Evolutionary conservation across 1,140 invertebrate species (phyloP).

Genomic region (Marisa cornuarietis): DNA sequence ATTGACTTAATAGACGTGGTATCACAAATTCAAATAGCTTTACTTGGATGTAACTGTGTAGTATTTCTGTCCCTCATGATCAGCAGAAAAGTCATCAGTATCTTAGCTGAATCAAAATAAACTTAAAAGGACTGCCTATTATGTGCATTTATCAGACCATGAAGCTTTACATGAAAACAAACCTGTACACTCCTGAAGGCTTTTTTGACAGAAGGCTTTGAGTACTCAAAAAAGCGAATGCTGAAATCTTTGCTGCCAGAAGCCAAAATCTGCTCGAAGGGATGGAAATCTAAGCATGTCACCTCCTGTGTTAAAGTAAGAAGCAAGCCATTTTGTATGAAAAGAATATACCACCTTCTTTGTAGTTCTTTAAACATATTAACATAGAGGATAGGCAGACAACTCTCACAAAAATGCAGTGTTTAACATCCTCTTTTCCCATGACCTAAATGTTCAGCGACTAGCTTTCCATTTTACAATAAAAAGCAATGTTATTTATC

Average conservation of each 20-base stretch:
- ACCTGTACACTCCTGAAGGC: constrained; percentile 91
- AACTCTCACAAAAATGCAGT: too few species aligned
- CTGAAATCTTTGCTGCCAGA: constrained; percentile 94
- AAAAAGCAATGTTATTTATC: not conserved
- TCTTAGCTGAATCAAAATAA: too few species aligned
- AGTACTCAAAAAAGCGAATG: constrained; percentile 97
- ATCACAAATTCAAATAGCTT: not conserved
- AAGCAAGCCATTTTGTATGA: not conserved
- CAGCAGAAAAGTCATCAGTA: not conserved
- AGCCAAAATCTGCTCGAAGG: constrained; percentile 83
- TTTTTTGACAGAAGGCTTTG: constrained; percentile 97
- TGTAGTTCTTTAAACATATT: too few species aligned
- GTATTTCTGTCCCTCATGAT: not conserved
- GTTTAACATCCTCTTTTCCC: too few species aligned
- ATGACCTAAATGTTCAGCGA: too few species aligned
- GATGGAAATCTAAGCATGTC: constrained; percentile 96
- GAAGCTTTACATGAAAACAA: constrained; percentile 20
- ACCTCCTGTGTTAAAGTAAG: constrained; percentile 77
- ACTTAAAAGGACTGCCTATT: not conserved
- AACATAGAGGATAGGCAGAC: too few species aligned
- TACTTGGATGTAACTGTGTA: not conserved
- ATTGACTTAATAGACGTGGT: too few species aligned
- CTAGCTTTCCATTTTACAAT: too few species aligned
- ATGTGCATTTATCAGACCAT: not conserved
- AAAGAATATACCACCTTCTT: not conserved